phyloP scores from a whole-genome alignment of 1,140 invertebrate genomes.

The Cyclargus thomasi region DNA sequence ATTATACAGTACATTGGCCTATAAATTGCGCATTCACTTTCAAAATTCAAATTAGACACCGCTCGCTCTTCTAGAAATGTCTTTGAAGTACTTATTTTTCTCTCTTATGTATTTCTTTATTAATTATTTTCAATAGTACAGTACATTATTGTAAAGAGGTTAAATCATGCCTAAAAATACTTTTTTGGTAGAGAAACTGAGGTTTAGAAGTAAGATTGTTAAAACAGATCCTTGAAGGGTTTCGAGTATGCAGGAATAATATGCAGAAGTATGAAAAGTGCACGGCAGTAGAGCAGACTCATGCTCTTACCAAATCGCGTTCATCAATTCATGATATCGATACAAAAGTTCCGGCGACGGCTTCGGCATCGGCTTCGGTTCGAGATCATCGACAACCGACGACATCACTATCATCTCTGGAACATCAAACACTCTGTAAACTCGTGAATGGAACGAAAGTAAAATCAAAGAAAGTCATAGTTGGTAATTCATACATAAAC shows the following conservation, averaged over 20 bases:
- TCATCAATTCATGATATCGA: constrained; percentile 51
- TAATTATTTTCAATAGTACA: too few relatives aligned
- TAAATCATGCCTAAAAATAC: too few relatives aligned
- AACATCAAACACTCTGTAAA: constrained; percentile 33
- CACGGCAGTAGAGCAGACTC: constrained; percentile 14
- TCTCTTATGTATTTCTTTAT: not conserved
- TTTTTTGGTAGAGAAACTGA: too few relatives aligned
- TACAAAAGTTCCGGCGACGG: constrained; percentile 43
- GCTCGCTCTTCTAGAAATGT: not conserved
- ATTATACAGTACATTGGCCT: not conserved
- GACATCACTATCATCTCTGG: constrained; percentile 58
- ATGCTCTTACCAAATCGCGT: constrained; percentile 50
- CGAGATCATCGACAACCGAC: constrained; percentile 43
- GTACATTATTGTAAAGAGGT: too few relatives aligned
- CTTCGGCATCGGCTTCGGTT: constrained; percentile 38
- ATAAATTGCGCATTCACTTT: not conserved
- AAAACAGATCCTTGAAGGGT: not conserved
- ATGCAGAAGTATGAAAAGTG: constrained; percentile 5
- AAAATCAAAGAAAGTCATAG: not conserved
- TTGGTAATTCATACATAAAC: not conserved
- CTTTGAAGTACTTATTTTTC: not conserved
- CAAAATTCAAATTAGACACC: not conserved
- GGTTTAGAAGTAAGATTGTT: not conserved
- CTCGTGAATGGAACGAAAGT: constrained; percentile 6
- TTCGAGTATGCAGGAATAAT: not conserved